These are phyloP conservation scores for Salticus scenicus DNA, from an alignment of 2,888 invertebrate genomes.

Conservation along the genomic window DNA sequence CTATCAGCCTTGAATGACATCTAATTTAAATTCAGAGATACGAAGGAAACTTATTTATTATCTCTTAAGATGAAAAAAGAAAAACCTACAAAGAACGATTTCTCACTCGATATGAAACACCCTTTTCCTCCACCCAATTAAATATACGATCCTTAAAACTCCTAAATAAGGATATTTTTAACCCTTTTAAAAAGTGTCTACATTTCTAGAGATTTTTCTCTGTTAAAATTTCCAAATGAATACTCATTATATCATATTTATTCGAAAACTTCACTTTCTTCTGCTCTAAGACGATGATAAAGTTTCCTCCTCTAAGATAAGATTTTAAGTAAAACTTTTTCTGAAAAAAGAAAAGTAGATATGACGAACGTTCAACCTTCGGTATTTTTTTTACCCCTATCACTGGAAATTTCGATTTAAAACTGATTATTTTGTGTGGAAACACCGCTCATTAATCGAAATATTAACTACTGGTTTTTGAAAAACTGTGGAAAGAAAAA, in stretches of 20 bases:
- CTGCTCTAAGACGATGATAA: neutral
- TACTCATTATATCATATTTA: conserved; percentile 6
- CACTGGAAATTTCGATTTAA: conserved; percentile 7
- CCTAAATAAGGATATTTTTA: neutral
- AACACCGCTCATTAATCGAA: conserved; percentile 1
- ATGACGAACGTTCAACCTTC: too few relatives aligned
- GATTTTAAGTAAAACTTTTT: neutral
- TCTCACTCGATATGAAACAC: neutral
- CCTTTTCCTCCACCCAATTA: neutral
- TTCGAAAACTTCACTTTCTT: neutral
- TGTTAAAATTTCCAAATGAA: neutral
- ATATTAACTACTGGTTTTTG: conserved; percentile 3
- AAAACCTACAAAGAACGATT: neutral
- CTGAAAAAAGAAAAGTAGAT: neutral
- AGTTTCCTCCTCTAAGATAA: neutral
- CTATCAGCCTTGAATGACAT: neutral
- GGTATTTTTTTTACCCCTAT: neutral
- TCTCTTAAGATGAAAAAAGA: too few relatives aligned
- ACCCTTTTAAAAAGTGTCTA: neutral
- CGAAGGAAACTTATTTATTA: neutral
- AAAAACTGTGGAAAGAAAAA: neutral
- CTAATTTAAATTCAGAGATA: neutral
- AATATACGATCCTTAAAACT: neutral
- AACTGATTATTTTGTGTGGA: neutral
- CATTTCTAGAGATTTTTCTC: neutral